A percentile compares a stretch with the other conserved stretches of the same genome.
Evolutionary conservation across 1,140 invertebrate species (phyloP).

Genomic region (Halesus radiatus): DNA sequence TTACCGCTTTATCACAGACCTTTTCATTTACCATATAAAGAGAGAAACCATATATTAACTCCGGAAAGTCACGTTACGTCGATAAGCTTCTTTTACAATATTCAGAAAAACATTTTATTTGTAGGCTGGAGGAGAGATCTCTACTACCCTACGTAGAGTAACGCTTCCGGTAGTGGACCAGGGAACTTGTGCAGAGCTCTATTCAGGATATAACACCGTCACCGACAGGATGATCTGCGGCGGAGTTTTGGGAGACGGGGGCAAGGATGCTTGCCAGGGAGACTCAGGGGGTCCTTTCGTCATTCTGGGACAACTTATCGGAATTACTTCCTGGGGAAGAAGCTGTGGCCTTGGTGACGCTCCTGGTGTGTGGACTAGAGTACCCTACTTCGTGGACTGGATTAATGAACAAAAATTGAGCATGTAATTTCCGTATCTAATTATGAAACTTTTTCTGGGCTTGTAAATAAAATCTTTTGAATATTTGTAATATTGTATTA

Average conservation of each 20-base stretch:
- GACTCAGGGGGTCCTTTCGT: slow-evolving; percentile 77
- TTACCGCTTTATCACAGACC: too few species aligned
- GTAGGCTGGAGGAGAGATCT: not conserved
- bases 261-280: slow-evolving; percentile 70
- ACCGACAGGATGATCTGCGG: slow-evolving; percentile 71
- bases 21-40: not conserved
- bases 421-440: too few species aligned
- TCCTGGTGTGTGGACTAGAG: slow-evolving; percentile 72
- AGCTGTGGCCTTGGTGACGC: slow-evolving; percentile 73
- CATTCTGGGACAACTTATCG: slow-evolving; percentile 68
- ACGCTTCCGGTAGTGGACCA: slow-evolving; percentile 46
- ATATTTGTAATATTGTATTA: too few species aligned
- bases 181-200: slow-evolving; percentile 58
- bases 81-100: too few species aligned
- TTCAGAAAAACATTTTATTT: not conserved
- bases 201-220: slow-evolving; percentile 61
- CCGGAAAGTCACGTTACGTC: not conserved
- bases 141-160: not conserved
- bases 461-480: too few species aligned
- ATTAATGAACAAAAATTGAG: slow-evolving; percentile 8
- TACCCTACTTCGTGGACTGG: slow-evolving; percentile 37
- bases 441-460: too few species aligned
- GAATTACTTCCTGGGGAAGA: slow-evolving; percentile 81
- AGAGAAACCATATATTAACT: not conserved
- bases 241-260: slow-evolving; percentile 10